Evolutionary conservation across 2,888 invertebrate genomes (phyloP).

Genomic region (Teinopalpus imperialis): DNA sequence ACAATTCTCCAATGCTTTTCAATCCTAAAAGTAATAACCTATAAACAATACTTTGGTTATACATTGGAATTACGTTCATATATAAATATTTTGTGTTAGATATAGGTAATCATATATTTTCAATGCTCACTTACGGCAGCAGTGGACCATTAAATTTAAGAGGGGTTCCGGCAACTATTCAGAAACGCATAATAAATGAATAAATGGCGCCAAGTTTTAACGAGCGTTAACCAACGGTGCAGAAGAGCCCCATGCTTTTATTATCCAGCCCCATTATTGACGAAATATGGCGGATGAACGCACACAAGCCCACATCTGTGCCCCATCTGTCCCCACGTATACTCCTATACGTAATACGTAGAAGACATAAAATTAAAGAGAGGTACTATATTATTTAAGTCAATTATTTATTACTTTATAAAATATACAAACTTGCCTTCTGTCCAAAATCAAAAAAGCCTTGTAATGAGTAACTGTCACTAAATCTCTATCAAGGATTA

Average conservation of each 20-base stretch:
- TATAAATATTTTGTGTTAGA: no score
- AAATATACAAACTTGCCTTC: no score
- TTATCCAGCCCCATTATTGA: conserved; percentile 38
- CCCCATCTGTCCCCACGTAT: conserved; percentile 52
- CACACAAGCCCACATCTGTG: conserved; percentile 42
- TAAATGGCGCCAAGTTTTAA: conserved; percentile 41
- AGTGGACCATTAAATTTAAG: conserved; percentile 25
- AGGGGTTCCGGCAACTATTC: conserved; percentile 25
- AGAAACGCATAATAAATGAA: conserved; percentile 32
- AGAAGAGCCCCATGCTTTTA: conserved; percentile 34
- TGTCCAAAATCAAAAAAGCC: no score
- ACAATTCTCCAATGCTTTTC: no score
- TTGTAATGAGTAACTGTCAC: no score
- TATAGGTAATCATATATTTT: background rate
- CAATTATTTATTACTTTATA: no score
- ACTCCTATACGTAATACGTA: conserved; percentile 26
- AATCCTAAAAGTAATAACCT: no score
- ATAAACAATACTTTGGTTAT: no score
- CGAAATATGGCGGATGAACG: conserved; percentile 37
- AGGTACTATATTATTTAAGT: no score
- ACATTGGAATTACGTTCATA: no score
- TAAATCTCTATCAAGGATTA: no score
- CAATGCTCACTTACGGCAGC: background rate
- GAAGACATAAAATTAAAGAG: background rate
- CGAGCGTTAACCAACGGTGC: conserved; percentile 30